Evolutionary conservation across 2,113 vertebrate species (phyloP).

Genomic region (Symphodus melops): DNA sequence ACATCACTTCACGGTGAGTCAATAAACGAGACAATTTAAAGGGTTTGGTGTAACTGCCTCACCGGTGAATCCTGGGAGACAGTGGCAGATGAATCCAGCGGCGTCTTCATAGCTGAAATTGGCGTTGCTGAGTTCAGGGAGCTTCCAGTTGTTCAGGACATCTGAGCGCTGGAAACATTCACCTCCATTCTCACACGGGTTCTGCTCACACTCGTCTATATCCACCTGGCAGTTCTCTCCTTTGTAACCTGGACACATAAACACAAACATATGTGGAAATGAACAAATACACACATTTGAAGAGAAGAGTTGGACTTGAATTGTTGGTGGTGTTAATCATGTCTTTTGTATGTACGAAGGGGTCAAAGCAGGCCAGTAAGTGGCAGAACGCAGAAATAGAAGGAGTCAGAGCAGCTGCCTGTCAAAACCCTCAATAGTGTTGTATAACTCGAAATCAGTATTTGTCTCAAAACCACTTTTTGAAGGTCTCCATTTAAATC

Average conservation of each 20-base stretch:
- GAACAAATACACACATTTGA: too few species aligned
- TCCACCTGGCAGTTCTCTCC: conserved; percentile 81
- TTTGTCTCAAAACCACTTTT: too few species aligned
- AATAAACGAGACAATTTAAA: conserved; percentile 23
- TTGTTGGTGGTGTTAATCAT: too few species aligned
- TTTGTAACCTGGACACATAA: conserved; percentile 69
- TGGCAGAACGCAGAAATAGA: too few species aligned
- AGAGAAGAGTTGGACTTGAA: too few species aligned
- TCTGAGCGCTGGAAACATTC: conserved; percentile 89
- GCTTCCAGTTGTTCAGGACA: conserved; percentile 74
- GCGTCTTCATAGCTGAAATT: conserved; percentile 86
- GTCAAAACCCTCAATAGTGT: too few species aligned
- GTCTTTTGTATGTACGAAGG: too few species aligned
- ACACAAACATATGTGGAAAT: background rate
- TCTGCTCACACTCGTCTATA: conserved; percentile 85
- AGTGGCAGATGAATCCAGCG: conserved; percentile 89
- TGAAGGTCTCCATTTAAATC: too few species aligned
- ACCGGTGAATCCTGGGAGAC: conserved; percentile 90
- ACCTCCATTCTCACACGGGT: conserved; percentile 87
- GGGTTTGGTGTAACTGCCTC: background rate
- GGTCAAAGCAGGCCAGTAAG: too few species aligned
- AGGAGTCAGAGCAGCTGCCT: too few species aligned
- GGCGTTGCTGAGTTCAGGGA: conserved; percentile 72
- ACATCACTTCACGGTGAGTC: background rate
- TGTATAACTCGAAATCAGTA: too few species aligned